Evolutionary conservation across 2,113 vertebrate genomes (phyloP), one percentile per base, ranked within the genome.

Genomic region (Zapus hudsonius): DNA sequence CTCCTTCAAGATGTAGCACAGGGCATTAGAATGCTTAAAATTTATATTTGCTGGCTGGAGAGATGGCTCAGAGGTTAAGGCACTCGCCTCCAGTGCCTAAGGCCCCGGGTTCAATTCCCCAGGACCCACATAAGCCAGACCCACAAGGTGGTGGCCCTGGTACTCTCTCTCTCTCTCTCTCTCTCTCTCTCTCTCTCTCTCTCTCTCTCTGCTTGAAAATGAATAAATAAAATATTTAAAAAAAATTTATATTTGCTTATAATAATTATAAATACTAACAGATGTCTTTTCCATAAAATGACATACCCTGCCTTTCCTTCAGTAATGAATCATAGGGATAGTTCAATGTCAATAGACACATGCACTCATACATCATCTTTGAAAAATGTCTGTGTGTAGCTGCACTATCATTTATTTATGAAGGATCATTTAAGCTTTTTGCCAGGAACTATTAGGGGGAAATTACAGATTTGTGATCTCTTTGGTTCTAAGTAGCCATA

Each of bases 381-480:
- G 88, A 8, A 38, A 38, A 70, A 5, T 73, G 17, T 84, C 52
- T 87, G 33, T 87, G 33, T 44, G 36, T 44, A 70, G 23, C 74
- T 44, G 64, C 15, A 69, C 17, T 59, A 88, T 81, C 70, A 81
- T 76, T 96, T 94, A 93, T 90, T 93, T 79, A 86, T 82, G 52
- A 85, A 63, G 42, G 20, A 69, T 76, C 4, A 2, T 86, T 88
- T 70, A 33, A 85, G 33, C 47, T 79, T 85, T 91, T 72, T 88
- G 19, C 47, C 84, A 63, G 78, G 61, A 87, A 84, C 47, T 42
- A 2, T 74, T 73, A 82, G 59, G 61, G 33, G 57, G 52, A 12
- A 92, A 92, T 79, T 82, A 84, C 57, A 92, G 72, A 80, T 81
- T 83, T 61, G 66, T 78, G 69, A 31, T 88, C 38, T 89, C 79